phyloP scores from a whole-genome alignment of 2,797 vertebrate species.

The Benthosema pterotum region DNA sequence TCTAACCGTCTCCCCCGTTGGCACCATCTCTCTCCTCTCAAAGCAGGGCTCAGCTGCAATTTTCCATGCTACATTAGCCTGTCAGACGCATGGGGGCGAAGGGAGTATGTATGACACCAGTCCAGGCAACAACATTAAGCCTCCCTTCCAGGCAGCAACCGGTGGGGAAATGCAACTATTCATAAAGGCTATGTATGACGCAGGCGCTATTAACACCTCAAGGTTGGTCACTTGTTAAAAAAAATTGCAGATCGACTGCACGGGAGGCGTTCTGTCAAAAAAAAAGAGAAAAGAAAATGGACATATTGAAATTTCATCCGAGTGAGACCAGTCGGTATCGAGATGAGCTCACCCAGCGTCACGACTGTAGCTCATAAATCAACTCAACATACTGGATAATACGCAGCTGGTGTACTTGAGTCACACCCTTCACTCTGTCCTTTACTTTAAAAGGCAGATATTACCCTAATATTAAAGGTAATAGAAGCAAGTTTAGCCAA shows the following conservation, averaged over 20 bases:
- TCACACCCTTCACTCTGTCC: constrained; percentile 17
- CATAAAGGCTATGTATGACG: constrained; percentile 3
- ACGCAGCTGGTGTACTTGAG: constrained; percentile 41
- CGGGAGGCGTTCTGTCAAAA: not conserved
- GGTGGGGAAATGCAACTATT: constrained; percentile 20
- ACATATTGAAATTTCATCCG: not conserved
- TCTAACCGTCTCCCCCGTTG: constrained; percentile 1
- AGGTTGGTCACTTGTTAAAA: no score
- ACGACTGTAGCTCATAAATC: constrained; percentile 35
- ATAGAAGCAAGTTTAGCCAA: no score
- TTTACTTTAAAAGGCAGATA: constrained; percentile 22
- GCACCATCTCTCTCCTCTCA: constrained; percentile 20
- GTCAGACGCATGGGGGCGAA: constrained; percentile 28
- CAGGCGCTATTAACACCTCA: not conserved
- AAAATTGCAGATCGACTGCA: not conserved
- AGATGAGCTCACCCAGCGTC: constrained; percentile 33
- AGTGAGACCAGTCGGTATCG: constrained; percentile 1
- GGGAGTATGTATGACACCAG: constrained; percentile 13
- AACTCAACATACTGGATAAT: not conserved
- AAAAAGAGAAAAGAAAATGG: no score
- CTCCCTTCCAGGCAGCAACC: constrained; percentile 1
- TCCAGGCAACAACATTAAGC: not conserved
- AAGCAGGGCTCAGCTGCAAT: constrained; percentile 21
- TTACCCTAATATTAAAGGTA: constrained; percentile 25
- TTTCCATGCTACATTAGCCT: constrained; percentile 32